Evolutionary conservation across 2,888 invertebrate genomes (phyloP), one percentile per base, ranked within the genome.

Genomic region (Cheilosia scutellata): DNA sequence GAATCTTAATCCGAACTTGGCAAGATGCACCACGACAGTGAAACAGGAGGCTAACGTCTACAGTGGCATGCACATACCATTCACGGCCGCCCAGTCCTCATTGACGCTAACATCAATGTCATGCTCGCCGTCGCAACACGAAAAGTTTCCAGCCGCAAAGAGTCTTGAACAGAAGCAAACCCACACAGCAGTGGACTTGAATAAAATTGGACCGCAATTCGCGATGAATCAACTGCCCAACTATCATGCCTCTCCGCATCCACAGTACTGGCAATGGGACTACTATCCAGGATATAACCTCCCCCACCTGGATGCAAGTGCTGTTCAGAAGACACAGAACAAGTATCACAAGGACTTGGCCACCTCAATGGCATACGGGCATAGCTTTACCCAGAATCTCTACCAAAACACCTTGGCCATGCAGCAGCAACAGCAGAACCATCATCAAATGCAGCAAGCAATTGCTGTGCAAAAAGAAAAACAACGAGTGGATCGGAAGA

Each of bases 231-330:
- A 95, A 88, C 93, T 95, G 65, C 95, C 95, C 1, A 95, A 95
- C 89, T 95, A 95, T 89, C 95, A 95, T 89, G 94, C 89, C 5
- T 90, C 95, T 58, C 93, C 94, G 0, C 94, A 94, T 84, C 86
- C 86, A 5, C 95, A 95, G 89, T 95, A 95, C 88, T 95, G 95
- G 93, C 95, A 95, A 89, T 93, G 95, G 90, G 95, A 95, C 88
- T 93, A 93, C 65, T 94, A 94, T 74, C 93, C 93, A 86, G 93
- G 94, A 0, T 95, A 95, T 88, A 94, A 95, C 88, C 90, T 94
- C 0, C 93, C 94, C 1, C 94, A 94, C 87, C 90, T 94, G 65
- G 95, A 95, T 79, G 89, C 92, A 0, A 89, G 91, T 2, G 93
- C 94, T 82, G 93, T 93, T 90, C 94, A 94, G 83, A 95, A 95